Evolutionary conservation across 2,888 invertebrate genomes (phyloP), one percentile per base, ranked within the genome.

Genomic region (Parelbella ahira): DNA sequence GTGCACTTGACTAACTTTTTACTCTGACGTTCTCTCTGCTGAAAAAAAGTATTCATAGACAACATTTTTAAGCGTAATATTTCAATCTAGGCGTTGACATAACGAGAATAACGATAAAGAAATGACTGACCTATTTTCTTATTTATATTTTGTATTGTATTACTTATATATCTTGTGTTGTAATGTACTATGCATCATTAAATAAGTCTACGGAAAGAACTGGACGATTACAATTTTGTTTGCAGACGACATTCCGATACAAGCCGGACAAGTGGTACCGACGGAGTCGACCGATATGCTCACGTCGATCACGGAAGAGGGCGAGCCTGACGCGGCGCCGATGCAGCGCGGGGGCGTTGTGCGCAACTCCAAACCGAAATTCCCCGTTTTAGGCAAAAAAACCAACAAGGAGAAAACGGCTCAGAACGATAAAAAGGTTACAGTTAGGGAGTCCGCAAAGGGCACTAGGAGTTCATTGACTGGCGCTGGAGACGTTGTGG

Each of bases 181-280:
- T n/a, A n/a, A n/a, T n/a, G n/a, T n/a, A n/a, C n/a, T n/a, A n/a
- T n/a, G n/a, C n/a, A n/a, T n/a, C n/a, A n/a, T n/a, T n/a, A n/a
- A n/a, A n/a, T n/a, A n/a, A n/a, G n/a, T n/a, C n/a, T n/a, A n/a
- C n/a, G n/a, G n/a, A n/a, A n/a, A n/a, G n/a, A n/a, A n/a, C n/a
- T n/a, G n/a, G n/a, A n/a, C n/a, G n/a, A n/a, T n/a, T n/a, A n/a
- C n/a, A n/a, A n/a, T n/a, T n/a, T n/a, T n/a, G n/a, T n/a, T n/a
- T n/a, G n/a, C n/a, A n/a, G 96, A 96, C 88, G 96, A 96, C 79
- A 96, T 96, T 82, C 96, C 95, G 29, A 96, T 96, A 62, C 95
- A 95, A 88, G 90, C 90, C 30, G 90, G 90, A 5, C 91, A 91
- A 63, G 90, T 89, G 29, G 89, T 90, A 42, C 82, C 88, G 4